Evolutionary conservation across 1,140 invertebrate genomes (phyloP).

Genomic region (Pollicipes pollicipes): DNA sequence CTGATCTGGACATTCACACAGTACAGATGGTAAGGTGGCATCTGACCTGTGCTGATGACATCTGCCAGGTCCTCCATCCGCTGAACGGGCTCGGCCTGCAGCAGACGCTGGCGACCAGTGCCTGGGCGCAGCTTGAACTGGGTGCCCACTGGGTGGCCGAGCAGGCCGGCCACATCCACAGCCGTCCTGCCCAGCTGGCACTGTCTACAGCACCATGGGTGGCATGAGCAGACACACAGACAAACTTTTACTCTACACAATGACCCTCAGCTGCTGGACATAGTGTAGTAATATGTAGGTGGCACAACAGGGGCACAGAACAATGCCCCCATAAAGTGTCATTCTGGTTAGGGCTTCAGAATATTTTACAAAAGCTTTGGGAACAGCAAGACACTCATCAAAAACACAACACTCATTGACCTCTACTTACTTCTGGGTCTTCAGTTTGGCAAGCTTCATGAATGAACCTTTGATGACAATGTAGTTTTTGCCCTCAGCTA

Average conservation of each 20-base stretch:
- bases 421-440: not conserved
- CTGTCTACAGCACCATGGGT: not conserved
- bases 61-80: conserved; percentile 23
- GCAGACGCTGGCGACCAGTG: conserved; percentile 26
- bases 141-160: conserved; percentile 53
- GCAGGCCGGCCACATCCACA: conserved; percentile 45
- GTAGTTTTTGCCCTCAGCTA: not conserved
- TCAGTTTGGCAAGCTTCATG: not conserved
- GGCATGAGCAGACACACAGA: too few species aligned
- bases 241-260: too few species aligned
- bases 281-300: too few species aligned
- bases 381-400: too few species aligned
- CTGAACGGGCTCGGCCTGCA: conserved; percentile 4
- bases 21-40: too few species aligned
- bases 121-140: conserved; percentile 55
- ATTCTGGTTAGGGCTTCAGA: too few species aligned
- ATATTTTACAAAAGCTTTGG: too few species aligned
- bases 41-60: not conserved
- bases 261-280: too few species aligned
- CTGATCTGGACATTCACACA: too few species aligned
- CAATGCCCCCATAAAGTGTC: too few species aligned
- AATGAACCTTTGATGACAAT: not conserved
- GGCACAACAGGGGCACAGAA: too few species aligned
- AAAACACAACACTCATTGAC: too few species aligned
- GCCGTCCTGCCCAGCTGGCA: conserved; percentile 43